phyloP scores from a whole-genome alignment of 2,797 vertebrate species.

The Carduelis carduelis region DNA sequence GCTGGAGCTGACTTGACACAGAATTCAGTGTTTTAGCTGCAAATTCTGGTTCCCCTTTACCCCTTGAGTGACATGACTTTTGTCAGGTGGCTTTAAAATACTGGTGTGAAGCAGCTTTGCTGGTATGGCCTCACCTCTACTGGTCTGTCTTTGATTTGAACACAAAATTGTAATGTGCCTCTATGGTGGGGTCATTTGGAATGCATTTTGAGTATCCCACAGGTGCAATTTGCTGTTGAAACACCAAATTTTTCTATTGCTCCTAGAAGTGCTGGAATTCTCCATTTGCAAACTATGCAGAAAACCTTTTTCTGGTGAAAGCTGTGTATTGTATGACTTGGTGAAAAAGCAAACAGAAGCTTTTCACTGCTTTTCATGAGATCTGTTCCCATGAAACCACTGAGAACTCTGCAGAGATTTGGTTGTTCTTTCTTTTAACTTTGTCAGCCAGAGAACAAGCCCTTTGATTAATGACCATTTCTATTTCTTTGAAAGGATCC shows the following conservation, averaged over 20 bases:
- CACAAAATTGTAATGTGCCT: neutral
- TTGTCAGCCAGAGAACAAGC: constrained; percentile 13
- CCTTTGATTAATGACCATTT: constrained; percentile 70
- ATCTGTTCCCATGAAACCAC: neutral
- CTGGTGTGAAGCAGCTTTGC: neutral
- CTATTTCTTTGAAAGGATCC: constrained; percentile 79
- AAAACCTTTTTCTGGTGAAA: neutral
- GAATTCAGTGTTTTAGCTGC: neutral
- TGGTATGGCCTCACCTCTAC: neutral
- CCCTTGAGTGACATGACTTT: neutral
- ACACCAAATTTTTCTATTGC: neutral
- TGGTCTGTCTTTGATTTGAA: neutral
- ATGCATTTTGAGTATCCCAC: neutral
- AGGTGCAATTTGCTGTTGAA: neutral
- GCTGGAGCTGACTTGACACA: neutral
- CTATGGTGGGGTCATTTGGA: neutral
- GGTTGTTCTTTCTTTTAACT: constrained; percentile 41
- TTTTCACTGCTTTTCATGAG: neutral
- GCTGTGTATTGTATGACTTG: neutral
- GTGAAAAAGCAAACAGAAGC: neutral
- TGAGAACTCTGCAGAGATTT: neutral
- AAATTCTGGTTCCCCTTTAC: neutral
- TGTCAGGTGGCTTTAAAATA: neutral
- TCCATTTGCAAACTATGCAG: neutral
- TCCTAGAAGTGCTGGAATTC: neutral